Evolutionary conservation across 2,888 invertebrate genomes (phyloP).

Genomic region (Drosophila bunnanda): DNA sequence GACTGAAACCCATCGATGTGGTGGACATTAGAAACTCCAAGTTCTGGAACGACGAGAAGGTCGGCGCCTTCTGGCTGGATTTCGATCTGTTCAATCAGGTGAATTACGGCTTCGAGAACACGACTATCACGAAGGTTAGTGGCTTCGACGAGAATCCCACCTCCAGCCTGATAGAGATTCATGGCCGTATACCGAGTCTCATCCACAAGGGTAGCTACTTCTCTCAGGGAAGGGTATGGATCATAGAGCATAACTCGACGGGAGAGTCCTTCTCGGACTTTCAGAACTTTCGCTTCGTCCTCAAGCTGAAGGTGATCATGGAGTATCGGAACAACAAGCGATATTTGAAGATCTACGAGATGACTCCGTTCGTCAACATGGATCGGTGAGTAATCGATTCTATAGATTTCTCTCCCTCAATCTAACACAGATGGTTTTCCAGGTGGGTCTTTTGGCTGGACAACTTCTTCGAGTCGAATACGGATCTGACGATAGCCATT

Average conservation of each 20-base stretch:
- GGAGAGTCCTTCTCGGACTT: conserved; percentile 53
- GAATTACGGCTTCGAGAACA: conserved; percentile 62
- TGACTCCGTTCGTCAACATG: conserved; percentile 45
- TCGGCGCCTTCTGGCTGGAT: conserved; percentile 14
- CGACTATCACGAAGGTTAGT: conserved; percentile 54
- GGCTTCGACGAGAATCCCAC: conserved; percentile 63
- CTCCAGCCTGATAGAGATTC: conserved; percentile 49
- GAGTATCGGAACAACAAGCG: conserved; percentile 58
- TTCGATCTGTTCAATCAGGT: conserved; percentile 44
- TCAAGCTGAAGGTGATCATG: conserved; percentile 53
- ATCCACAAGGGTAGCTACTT: conserved; percentile 51
- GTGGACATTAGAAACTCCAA: conserved; percentile 39
- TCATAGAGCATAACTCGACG: conserved; percentile 28
- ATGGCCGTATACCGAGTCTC: conserved; percentile 59
- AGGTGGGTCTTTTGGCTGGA: conserved; percentile 63
- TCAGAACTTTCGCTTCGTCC: conserved; percentile 51
- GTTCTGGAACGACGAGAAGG: conserved; percentile 13
- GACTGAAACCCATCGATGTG: conserved; percentile 53
- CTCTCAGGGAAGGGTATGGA: conserved; percentile 18
- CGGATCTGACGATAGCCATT: conserved; percentile 50
- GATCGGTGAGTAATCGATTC: conserved; percentile 45
- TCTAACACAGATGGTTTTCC: neutral
- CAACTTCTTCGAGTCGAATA: conserved; percentile 52
- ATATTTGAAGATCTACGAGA: conserved; percentile 56
- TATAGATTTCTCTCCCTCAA: neutral